Conservation (phyloP, 1,140 invertebrate species). For the Fopius arisanus region DNA sequence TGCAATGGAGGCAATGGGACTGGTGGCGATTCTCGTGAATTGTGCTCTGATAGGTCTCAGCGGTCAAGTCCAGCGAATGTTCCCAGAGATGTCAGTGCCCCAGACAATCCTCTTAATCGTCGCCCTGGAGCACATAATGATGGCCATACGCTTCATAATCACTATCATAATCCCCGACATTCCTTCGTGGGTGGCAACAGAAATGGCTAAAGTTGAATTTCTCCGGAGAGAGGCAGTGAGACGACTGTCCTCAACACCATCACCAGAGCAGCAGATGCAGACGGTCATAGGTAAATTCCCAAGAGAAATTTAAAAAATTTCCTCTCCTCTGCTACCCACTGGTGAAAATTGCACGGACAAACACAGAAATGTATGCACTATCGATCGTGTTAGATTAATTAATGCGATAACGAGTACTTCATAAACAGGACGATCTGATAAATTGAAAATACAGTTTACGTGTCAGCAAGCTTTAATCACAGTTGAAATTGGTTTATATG, state of each 20-base stretch:
- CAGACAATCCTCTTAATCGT: constrained; percentile 90
- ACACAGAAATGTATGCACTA: neutral
- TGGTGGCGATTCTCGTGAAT: constrained; percentile 92
- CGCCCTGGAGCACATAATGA: constrained; percentile 87
- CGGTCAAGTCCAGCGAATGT: constrained; percentile 87
- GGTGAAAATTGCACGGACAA: neutral
- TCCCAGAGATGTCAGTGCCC: constrained; percentile 84
- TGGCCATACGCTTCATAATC: constrained; percentile 81
- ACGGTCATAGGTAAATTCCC: constrained; percentile 60
- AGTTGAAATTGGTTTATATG: neutral
- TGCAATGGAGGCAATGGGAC: constrained; percentile 92
- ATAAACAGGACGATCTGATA: neutral
- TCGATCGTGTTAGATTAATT: neutral
- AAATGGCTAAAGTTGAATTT: constrained; percentile 87
- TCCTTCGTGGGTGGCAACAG: constrained; percentile 88
- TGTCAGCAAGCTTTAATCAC: neutral
- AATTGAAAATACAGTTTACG: neutral
- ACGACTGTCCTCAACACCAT: constrained; percentile 62
- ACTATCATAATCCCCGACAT: constrained; percentile 90
- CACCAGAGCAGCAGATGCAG: constrained; percentile 56
- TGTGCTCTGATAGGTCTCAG: constrained; percentile 93
- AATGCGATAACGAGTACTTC: neutral
- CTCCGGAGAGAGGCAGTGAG: constrained; percentile 75
- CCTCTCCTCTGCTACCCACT: neutral
- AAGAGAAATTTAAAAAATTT: neutral